Percentiles rank a stretch among this genome's conserved stretches.
These are phyloP conservation scores for Meloidogyne floridensis DNA, from an alignment of 1,140 invertebrate genomes.

Conservation along the genomic window DNA sequence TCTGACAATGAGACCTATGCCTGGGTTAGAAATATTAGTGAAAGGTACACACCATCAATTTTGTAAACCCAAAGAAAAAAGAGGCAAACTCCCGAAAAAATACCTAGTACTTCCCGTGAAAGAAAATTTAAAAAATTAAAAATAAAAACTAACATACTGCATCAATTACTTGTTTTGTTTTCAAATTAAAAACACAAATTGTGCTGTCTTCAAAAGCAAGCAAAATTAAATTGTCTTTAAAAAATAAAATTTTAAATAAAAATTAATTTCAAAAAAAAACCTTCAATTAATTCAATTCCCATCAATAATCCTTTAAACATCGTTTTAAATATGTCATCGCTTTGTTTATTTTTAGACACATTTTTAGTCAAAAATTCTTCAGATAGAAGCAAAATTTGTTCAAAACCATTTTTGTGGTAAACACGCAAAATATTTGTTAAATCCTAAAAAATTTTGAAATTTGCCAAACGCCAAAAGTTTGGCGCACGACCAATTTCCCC, in stretches of 20 bases:
- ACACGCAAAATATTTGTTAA: conserved; percentile 6
- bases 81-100: too few species aligned
- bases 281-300: conserved; percentile 19
- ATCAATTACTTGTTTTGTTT: conserved; percentile 7
- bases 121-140: too few species aligned
- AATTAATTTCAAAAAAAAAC: not conserved
- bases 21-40: too few species aligned
- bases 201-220: conserved; percentile 30
- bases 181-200: conserved; percentile 26
- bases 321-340: not conserved
- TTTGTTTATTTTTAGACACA: not conserved
- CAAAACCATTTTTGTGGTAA: conserved; percentile 15
- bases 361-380: conserved; percentile 7
- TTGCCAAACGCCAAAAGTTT: too few species aligned
- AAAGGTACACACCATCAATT: too few species aligned
- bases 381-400: not conserved
- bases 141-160: not conserved
- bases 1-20: too few species aligned
- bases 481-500: too few species aligned
- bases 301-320: conserved; percentile 26
- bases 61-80: too few species aligned
- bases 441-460: not conserved
- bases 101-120: too few species aligned
- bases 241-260: not conserved
- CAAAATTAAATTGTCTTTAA: conserved; percentile 3